Base-by-base conservation (phyloP, 2,113 vertebrate species). In the Zapus hudsonius region DNA sequence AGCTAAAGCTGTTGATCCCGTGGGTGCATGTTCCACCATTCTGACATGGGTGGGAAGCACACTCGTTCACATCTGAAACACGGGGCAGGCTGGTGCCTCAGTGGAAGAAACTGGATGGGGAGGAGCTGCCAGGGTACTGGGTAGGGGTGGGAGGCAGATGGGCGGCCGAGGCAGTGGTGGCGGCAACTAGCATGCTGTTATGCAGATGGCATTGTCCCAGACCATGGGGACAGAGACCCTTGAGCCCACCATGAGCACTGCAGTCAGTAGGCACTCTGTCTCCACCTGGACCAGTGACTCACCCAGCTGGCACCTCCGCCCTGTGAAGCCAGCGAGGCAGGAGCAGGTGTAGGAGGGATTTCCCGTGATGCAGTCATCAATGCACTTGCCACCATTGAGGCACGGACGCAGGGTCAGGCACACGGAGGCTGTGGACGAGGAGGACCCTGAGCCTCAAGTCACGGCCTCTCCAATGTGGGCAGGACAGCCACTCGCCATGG, bases 271-370 rank as follows among this genome's bases (percentile, higher is more conserved):
- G 25, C 19, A 11, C 42, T 33, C 69, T 4, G 25, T 22, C n/a
- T 57, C 64, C 4, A 6, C 67, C 72, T 1, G 8, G 33, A 29
- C 33, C 66, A 17, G 15, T 38, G 0, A 85, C 98, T 98, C 97
- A 99, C 99, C 98, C 7, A 99, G 98, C 52, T 99, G 99, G 97
- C 99, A 99, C 29, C 97, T 98, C 93, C 98, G 98, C 42, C 99
- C 99, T 0, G 99, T 99, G 96, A 99, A 99, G 91, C 99, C 99
- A 0, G 99, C 98, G 84, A 99, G 98, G 97, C 99, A 99, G 91
- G 99, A 99, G 97, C 99, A 99, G 84, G 98, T 98, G 90, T 99
- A 99, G 87, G 99, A 99, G 88, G 99, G 99, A 95, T 99, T 99
- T 59, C 99, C 99, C 0, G 98, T 99, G 94, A 99, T 98, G n/a